Evolutionary conservation across 2,797 vertebrate species (phyloP).

Genomic region (Holocentrus rufus): DNA sequence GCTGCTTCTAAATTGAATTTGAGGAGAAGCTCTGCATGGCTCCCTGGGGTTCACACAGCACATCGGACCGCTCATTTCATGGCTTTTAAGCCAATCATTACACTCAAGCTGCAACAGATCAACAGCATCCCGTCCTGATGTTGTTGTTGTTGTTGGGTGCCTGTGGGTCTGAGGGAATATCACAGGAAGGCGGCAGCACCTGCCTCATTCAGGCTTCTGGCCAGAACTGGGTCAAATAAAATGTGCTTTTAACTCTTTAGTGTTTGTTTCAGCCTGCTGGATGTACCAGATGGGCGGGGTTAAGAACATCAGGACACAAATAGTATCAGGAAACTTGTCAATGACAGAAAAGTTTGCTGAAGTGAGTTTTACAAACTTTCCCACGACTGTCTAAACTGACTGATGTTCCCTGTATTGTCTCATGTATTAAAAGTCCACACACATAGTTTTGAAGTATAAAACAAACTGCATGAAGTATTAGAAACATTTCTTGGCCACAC

Average conservation of each 20-base stretch:
- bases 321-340: neutral
- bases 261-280: neutral
- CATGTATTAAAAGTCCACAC: neutral
- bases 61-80: too few relatives aligned
- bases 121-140: conserved; percentile 16
- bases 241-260: neutral
- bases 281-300: conserved; percentile 4
- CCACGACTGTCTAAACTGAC: neutral
- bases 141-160: conserved; percentile 42
- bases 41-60: too few relatives aligned
- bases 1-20: neutral
- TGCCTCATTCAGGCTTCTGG: neutral
- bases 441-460: conserved; percentile 2
- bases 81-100: conserved; percentile 54
- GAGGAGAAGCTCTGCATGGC: neutral
- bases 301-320: neutral
- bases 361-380: neutral
- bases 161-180: neutral
- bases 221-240: neutral
- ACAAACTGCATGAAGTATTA: conserved; percentile 6
- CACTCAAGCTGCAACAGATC: conserved; percentile 1
- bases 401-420: neutral
- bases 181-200: conserved; percentile 21
- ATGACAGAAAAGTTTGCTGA: neutral
- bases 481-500: neutral